Base-by-base conservation (phyloP, 2,113 vertebrate genomes). In the Paradoxurus hermaphroditus region DNA sequence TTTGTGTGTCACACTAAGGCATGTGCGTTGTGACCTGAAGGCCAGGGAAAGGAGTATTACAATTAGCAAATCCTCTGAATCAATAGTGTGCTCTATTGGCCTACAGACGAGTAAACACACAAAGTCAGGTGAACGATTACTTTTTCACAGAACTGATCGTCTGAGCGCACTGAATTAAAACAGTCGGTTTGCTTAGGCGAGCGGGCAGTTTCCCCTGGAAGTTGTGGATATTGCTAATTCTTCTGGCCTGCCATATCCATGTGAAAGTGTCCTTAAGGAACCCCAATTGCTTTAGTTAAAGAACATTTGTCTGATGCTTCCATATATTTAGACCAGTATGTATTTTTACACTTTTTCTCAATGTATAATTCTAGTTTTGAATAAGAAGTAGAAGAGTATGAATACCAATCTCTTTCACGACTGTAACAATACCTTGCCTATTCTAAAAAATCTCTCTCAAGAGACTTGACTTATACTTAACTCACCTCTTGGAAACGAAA, bases 401-500 rank as follows among this genome's bases (percentile, higher is more conserved):
- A 94, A 94, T 98, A 93, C 39, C 59, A 79, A 70, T 62, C 44
- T 95, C 53, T 95, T 97, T 97, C 67, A 86, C 78, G 79, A 87
- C 72, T 95, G 49, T 41, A 93, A 96, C 89, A 97, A 75, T 49
- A 44, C 34, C 53, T 97, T 98, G 96, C 67, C 92, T 96, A 44
- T 53, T 46, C 86, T 95, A 86, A 97, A 91, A 98, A 97, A 75
- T 62, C 86, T 34, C 79, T 97, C 97, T 75, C 78, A 94, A 82
- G 91, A 92, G 98, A 98, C 78, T n/a, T 97, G 31, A 75, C 46
- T 97, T 70, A 56, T 62, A 90, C 18, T 90, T 86, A 86, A 86
- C 51, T 98, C 88, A 75, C n/a, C 49, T 96, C 81, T 96, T 95
- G 81, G 44, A 67, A 97, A 98, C 96, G 86, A 96, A 95, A 97